These are phyloP conservation scores for Resseliella maxima DNA, from an alignment of 2,888 invertebrate species.

Conservation along the genomic window DNA sequence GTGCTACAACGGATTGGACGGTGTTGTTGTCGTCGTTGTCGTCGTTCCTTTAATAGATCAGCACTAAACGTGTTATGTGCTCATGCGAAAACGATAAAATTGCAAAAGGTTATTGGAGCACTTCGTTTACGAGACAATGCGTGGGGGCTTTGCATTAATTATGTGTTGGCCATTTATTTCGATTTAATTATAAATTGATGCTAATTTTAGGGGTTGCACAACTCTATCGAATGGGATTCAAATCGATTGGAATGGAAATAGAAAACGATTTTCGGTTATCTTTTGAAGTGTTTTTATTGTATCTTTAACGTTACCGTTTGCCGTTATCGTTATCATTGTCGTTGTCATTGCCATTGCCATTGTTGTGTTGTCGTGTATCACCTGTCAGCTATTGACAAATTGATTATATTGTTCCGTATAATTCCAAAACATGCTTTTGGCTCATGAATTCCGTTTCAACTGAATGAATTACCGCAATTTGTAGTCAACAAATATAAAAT, in stretches of 20 bases:
- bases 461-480: neutral
- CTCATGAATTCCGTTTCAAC: neutral
- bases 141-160: neutral
- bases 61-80: neutral
- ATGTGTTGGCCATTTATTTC: neutral
- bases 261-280: neutral
- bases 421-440: neutral
- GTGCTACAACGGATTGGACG: neutral
- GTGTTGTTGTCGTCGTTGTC: neutral
- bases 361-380: too few species aligned
- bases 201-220: neutral
- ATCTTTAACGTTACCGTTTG: too few species aligned
- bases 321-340: too few species aligned
- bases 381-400: neutral
- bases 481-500: too few species aligned
- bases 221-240: neutral
- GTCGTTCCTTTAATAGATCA: neutral
- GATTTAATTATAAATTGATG: slow-evolving; percentile 23
- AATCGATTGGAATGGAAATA: neutral
- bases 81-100: slow-evolving; percentile 11
- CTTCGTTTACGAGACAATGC: neutral
- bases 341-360: neutral
- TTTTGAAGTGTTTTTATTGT: neutral
- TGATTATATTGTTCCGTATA: neutral
- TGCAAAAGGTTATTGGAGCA: neutral